Evolutionary conservation across 2,797 vertebrate species (phyloP), one percentile per base, ranked within the genome.

Genomic region (Etheostoma nigrum): DNA sequence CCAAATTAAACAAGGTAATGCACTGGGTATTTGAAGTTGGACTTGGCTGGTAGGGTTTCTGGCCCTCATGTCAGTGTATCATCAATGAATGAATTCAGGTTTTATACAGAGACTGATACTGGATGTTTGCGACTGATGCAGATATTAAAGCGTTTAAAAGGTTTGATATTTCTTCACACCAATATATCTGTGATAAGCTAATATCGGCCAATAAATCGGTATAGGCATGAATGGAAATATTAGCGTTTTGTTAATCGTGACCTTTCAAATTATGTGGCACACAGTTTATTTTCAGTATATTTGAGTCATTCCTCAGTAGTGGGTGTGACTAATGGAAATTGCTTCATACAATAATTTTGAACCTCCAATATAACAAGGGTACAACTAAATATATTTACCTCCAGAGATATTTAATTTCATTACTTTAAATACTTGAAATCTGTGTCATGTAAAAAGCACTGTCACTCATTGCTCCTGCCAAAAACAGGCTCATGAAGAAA

Each of bases 401-500:
- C 51, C 36, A 10, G 18, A 45, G 7, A 10, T 3, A 30, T n/a
- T 48, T 45, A 0, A 23, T 23, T 33, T 45, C 0, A 49, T 69
- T 49, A 60, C 19, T 45, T 47, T 45, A 51, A 2, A 33, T 52
- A 30, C 25, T 30, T 40, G 5, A 54, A 25, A 40, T 54, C 15
- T 2, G 5, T 15, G 7, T 51, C 4, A 33, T 27, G 21, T 36
- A 14, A 59, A 71, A 45, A 2, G 9, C 4, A n/a, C 11, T 52
- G 11, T 42, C 4, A 52, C 21, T 33, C 2, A 54, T 30, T 25
- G 2, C 47, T 12, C 3, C 57, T 74, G 25, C 19, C n/a, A 52
- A 49, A 71, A 83, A 45, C 30, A 48, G 57, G 14, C 49, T 21
- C 11, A 48, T 66, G 1, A 59, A 36, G 16, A 19, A 51, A 65